These are phyloP conservation scores for Argya squamiceps DNA, from an alignment of 2,797 vertebrate genomes.

Conservation along the genomic window DNA sequence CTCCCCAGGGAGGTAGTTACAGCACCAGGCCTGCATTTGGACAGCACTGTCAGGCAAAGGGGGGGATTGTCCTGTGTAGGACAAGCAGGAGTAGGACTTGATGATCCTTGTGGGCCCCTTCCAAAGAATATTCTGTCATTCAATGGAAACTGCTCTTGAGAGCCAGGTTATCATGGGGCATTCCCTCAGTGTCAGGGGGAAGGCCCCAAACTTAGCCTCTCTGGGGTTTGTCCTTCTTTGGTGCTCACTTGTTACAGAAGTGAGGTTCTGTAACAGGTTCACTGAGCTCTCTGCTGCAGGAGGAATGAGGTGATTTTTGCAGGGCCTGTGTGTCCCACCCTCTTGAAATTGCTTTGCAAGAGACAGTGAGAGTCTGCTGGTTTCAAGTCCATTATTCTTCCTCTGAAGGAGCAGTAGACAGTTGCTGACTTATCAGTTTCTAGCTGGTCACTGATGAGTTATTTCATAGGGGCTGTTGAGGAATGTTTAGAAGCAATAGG, in stretches of 20 bases:
- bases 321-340: background rate
- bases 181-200: background rate
- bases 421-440: fast-evolving
- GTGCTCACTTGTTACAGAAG: background rate
- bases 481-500: background rate
- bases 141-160: background rate
- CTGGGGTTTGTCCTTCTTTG: fast-evolving
- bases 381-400: background rate
- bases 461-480: background rate
- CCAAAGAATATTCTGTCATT: background rate
- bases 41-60: fast-evolving
- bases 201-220: fast-evolving
- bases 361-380: background rate
- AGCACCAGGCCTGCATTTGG: fast-evolving
- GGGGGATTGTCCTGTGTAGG: background rate
- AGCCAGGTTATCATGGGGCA: background rate
- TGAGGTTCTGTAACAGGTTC: too few relatives aligned
- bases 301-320: background rate
- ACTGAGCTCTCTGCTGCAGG: background rate
- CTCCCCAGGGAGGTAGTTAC: background rate
- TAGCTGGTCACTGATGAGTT: background rate
- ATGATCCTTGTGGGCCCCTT: background rate
- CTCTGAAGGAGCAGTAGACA: background rate
- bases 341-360: background rate
- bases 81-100: background rate